Evolutionary conservation across 2,888 invertebrate species (phyloP), one percentile per base, ranked within the genome.

Genomic region (Altica lythri): DNA sequence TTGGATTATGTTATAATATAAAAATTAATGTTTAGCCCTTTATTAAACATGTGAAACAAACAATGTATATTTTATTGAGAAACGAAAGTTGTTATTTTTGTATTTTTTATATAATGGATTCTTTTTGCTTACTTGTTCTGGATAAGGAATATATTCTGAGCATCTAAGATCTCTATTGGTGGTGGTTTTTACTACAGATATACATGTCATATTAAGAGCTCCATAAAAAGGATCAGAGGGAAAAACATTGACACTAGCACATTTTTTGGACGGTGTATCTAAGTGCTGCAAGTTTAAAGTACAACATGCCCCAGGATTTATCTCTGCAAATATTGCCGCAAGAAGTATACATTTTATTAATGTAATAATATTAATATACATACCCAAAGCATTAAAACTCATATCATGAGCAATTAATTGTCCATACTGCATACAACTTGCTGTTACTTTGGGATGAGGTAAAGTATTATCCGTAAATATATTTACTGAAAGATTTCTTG

Each of bases 391-490:
- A 10, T 2, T 43, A 2, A 55, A 37, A 2, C 63, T 60, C 22
- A 73, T 61, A 53, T 76, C 76, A 52, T 76, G 75, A 18, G 72
- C 69, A 9, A 76, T 51, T 27, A 75, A 66, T 56, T 76, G 75
- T 8, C 75, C 75, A 65, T 69, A 75, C 50, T 69, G 68, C 69
- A 74, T 72, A n/a, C n/a, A n/a, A n/a, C n/a, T n/a, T n/a, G 71
- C 48, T 3, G 70, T 68, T 17, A 58, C n/a, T n/a, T n/a, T n/a
- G n/a, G n/a, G n/a, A n/a, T n/a, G n/a, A n/a, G n/a, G n/a, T n/a
- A n/a, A n/a, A n/a, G n/a, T n/a, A n/a, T n/a, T n/a, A n/a, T n/a
- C n/a, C n/a, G n/a, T n/a, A n/a, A n/a, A n/a, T n/a, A n/a, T n/a
- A n/a, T n/a, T n/a, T n/a, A n/a, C n/a, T n/a, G 68, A 68, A 1